Evolutionary conservation across 2,113 vertebrate genomes (phyloP), one percentile per base, ranked within the genome.

Genomic region (Pelmatolapia mariae): DNA sequence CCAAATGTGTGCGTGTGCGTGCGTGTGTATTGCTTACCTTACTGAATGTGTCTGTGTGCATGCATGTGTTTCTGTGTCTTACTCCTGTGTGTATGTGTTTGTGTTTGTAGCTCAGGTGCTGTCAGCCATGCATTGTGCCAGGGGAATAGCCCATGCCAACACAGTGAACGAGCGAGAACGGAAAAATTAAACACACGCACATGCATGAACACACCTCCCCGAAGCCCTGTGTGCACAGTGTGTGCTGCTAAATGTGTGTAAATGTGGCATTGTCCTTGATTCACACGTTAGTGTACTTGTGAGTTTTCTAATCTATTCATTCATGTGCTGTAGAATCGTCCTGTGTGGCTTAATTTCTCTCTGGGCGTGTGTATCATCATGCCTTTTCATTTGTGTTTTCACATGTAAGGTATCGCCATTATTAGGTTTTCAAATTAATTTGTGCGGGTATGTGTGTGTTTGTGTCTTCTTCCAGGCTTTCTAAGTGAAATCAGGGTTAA

Each of bases 401-500:
- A 45, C 10, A 78, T 52, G 33, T 59, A 54, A 89, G 66, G 56
- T 80, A 54, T 83, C 33, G 13, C 6, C 22, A 78, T 83, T 47
- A 38, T 61, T 71, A 81, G 56, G 59, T 43, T 73, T 63, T 84
- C 71, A 90, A 71, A 91, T 87, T 80, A 86, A 66, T 85, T 43
- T 85, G 29, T 81, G 57, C 13, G 8, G 15, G n/a, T 71, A 10
- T 47, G 45, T 63, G 68, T 36, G 57, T 47, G 50, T 81, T 63
- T 61, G 54, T 81, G 29, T 57, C 57, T 73, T 29, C 84, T 68
- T 71, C n/a, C 1, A 43, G 79, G 81, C 80, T 13, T 66, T 54
- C 86, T 89, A 91, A 92, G 91, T 94, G 87, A 92, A 93, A 94
- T 92, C 54, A 13, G 89, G 92, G 89, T 93, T 90, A 93, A 92